Base-by-base conservation (phyloP, 2,888 invertebrate species). In the Tromatobia lineatoria region DNA sequence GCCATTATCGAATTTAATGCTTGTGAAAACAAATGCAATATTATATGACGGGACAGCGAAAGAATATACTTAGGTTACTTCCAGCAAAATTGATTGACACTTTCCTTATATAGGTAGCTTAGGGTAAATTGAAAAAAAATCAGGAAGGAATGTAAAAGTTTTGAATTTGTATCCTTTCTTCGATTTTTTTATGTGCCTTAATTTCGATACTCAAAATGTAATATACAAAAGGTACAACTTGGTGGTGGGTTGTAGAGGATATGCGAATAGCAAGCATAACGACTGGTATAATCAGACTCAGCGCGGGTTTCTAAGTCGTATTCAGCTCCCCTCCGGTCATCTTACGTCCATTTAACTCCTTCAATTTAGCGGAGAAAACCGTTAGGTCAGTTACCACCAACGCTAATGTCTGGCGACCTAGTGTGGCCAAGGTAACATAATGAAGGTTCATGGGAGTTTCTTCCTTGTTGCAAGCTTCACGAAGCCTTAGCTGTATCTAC, bases 361-460 rank as follows among this genome's bases (percentile, higher is more conserved):
- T 91, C 91, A 92, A 92, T 93, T 93, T 91, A 90, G 90, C 90
- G 87, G 86, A 90, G 89, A 88, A 90, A 90, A 90, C 90, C 90
- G 90, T 92, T 91, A 88, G 91, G 89, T 90, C 91, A 90, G 90
- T 91, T 90, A 91, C 89, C 88, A 88, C 89, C 88, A 90, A 91
- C 90, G 89, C 91, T 92, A 93, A 93, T 92, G 90, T 86, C 84
- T 87, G 88, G 82, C 89, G 90, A 90, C 88, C 90, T 89, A 89
- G 89, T 89, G 88, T 79, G 88, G 87, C 88, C 73, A 88, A 91
- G 90, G 89, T 91, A 93, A 93, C 91, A 90, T 93, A 93, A 93
- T 92, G 91, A 92, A 92, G 91, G 91, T 93, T 92, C 92, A 92
- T 90, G 91, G 90, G 87, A 75, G 66, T 84, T 89, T 88, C 89